Evolutionary conservation across 2,797 vertebrate genomes (phyloP).

Genomic region (Siniperca undulata): DNA sequence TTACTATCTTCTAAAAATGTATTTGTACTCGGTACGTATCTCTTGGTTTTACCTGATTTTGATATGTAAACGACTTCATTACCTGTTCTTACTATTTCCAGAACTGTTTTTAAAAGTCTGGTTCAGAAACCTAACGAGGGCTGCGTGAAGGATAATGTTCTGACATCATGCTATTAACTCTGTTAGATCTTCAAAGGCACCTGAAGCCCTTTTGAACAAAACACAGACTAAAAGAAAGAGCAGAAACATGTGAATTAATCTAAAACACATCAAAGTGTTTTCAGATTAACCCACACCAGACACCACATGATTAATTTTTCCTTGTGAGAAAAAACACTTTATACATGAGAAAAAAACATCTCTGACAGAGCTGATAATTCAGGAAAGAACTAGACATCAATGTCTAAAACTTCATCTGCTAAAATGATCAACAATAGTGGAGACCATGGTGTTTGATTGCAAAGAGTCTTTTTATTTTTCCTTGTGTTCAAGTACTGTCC

Average conservation of each 20-base stretch:
- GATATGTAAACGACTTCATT: neutral
- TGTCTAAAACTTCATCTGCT: neutral
- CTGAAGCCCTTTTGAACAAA: slow-evolving; percentile 35
- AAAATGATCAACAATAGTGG: slow-evolving; percentile 37
- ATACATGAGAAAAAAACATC: neutral
- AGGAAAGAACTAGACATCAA: neutral
- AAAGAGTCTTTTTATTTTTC: slow-evolving; percentile 83
- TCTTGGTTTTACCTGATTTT: neutral
- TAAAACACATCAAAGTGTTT: slow-evolving; percentile 35
- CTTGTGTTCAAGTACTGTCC: slow-evolving; percentile 84
- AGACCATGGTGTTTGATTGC: slow-evolving; percentile 75
- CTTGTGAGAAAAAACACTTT: slow-evolving; percentile 5
- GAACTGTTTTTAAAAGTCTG: slow-evolving; percentile 3
- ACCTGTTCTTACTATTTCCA: neutral
- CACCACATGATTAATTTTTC: neutral
- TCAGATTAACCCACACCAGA: slow-evolving; percentile 18
- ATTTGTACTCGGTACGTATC: neutral
- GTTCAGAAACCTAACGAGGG: slow-evolving; percentile 7
- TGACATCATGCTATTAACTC: slow-evolving; percentile 19
- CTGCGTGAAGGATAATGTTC: slow-evolving; percentile 19
- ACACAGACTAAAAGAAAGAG: slow-evolving; percentile 21
- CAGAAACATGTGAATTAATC: slow-evolving; percentile 24
- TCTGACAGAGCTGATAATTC: neutral
- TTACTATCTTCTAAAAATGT: neutral
- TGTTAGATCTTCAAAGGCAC: slow-evolving; percentile 48